These are phyloP conservation scores for Atractosteus spatula DNA, from an alignment of 2,113 vertebrate species.

Conservation along the genomic window DNA sequence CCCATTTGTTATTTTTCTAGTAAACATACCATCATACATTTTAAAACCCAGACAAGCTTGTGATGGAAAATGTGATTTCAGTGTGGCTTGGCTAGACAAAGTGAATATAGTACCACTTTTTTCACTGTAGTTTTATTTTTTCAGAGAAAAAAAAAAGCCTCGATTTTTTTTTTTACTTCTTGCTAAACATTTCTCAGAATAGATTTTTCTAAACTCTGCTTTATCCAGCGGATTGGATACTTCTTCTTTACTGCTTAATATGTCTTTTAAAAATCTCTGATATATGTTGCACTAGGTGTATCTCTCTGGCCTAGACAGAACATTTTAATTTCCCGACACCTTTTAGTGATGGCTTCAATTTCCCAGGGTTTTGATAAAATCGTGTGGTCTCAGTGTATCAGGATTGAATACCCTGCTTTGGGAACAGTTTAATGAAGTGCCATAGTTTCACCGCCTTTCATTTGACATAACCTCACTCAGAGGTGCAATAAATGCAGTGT, in stretches of 20 bases:
- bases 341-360: slow-evolving; percentile 96
- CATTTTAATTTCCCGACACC: slow-evolving; percentile 89
- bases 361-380: slow-evolving; percentile 93
- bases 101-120: slow-evolving; percentile 49
- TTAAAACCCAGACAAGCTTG: too few species aligned
- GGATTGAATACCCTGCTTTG: slow-evolving; percentile 71
- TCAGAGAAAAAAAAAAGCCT: too few species aligned
- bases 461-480: slow-evolving; percentile 77
- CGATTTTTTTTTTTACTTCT: slow-evolving; percentile 22
- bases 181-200: slow-evolving; percentile 36
- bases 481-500: slow-evolving; percentile 75
- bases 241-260: slow-evolving; percentile 78
- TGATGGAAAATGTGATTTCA: too few species aligned
- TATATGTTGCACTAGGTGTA: slow-evolving; percentile 83
- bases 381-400: slow-evolving; percentile 71
- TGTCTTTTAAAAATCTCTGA: slow-evolving; percentile 72
- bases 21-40: too few species aligned
- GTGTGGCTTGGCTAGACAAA: slow-evolving; percentile 38
- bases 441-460: slow-evolving; percentile 65
- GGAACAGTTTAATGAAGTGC: slow-evolving; percentile 78
- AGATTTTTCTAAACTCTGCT: slow-evolving; percentile 65
- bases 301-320: slow-evolving; percentile 81
- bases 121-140: slow-evolving; percentile 25
- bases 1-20: too few species aligned
- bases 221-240: slow-evolving; percentile 58